Evolutionary conservation across 2,888 invertebrate genomes (phyloP), one percentile per base, ranked within the genome.

Genomic region (Elysia crispata): DNA sequence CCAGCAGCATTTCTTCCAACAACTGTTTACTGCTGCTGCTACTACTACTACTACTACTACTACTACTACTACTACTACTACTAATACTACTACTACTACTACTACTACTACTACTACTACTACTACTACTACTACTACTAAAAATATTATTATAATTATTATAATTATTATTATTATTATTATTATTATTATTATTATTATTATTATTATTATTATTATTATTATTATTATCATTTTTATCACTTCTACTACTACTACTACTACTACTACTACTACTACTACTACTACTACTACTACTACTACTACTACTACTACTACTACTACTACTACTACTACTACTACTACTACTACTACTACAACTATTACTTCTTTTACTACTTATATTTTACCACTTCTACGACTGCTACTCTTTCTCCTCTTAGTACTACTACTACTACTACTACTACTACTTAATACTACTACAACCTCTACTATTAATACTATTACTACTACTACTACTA

Each of bases 261-360:
- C 64, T 64, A 64, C 64, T 64, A 64, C 64, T 64, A 64, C 64
- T 64, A 64, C 64, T 64, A 64, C 64, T 64, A 64, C 64, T 64
- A 64, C 64, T 64, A 64, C 64, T 64, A 64, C 64, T 64, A 64
- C 64, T 64, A 64, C 64, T 64, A 64, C 64, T 64, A 54, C 54
- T 54, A 54, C 54, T 54, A 54, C 54, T 54, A 54, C 54, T 54
- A 54, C 54, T 54, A 54, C 54, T 54, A 54, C 54, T 54, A 54
- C 54, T 54, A 54, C 54, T 54, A 54, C 54, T 54, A 54, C 54
- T 54, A 54, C 54, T 54, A 54, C 54, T 54, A 54, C 54, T 54
- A 54, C 54, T 54, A 54, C 54, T 54, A 54, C 54, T 54, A 54
- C 54, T 54, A 54, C 54, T 54, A n/a, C n/a, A n/a, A n/a, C n/a